Conservation (phyloP, 2,113 vertebrate species). For the Calyptommatus sinebrachiatus region DNA sequence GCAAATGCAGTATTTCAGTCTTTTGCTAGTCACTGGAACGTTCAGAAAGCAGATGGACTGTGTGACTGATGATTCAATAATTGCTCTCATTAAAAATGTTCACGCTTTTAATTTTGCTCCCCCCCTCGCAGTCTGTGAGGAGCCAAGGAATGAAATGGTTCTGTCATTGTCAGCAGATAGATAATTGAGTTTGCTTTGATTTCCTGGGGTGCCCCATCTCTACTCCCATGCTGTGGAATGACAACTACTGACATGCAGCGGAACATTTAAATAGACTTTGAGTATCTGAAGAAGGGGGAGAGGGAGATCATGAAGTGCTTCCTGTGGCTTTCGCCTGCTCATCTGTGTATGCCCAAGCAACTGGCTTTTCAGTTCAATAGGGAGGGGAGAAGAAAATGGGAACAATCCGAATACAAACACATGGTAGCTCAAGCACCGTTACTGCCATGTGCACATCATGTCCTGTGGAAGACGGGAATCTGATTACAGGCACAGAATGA, state of each 20-base stretch:
- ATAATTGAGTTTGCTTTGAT: constrained; percentile 74
- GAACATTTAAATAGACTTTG: constrained; percentile 52
- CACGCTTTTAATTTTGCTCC: constrained; percentile 75
- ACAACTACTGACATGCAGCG: constrained; percentile 53
- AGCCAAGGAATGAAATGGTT: constrained; percentile 69
- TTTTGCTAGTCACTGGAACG: constrained; percentile 63
- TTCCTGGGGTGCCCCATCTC: constrained; percentile 62
- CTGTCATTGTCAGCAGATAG: constrained; percentile 74
- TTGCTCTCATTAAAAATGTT: constrained; percentile 78
- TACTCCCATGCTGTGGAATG: constrained; percentile 54
- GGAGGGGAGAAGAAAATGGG: neutral
- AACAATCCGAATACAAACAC: neutral
- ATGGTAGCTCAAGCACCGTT: constrained; percentile 8
- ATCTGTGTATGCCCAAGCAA: constrained; percentile 22
- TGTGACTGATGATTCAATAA: constrained; percentile 79
- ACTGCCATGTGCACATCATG: constrained; percentile 19
- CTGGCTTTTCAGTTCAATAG: no score
- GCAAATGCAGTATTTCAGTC: constrained; percentile 63
- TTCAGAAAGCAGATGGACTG: constrained; percentile 74
- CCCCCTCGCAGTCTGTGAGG: constrained; percentile 64
- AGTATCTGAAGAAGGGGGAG: constrained; percentile 53
- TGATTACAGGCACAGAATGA: no score
- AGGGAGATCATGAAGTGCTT: constrained; percentile 10
- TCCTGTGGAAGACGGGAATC: constrained; percentile 8
- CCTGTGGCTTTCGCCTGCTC: constrained; percentile 2